These are phyloP conservation scores for Paraescarpia echinospica DNA, from an alignment of 1,140 invertebrate genomes.

Conservation along the genomic window DNA sequence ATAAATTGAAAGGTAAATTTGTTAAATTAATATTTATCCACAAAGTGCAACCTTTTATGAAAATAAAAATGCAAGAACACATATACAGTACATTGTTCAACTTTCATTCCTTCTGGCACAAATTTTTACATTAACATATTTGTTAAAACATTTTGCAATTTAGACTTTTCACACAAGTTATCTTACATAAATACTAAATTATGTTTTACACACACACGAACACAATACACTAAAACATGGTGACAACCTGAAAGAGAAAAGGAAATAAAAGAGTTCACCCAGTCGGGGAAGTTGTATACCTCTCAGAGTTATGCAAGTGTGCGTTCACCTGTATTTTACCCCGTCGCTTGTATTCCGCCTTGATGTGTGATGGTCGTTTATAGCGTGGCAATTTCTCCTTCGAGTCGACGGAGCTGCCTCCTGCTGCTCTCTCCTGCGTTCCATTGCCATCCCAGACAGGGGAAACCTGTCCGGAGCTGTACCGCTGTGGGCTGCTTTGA, in stretches of 20 bases:
- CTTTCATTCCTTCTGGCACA: no score
- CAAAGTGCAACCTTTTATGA: no score
- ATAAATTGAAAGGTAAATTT: no score
- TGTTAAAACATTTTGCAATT: neutral
- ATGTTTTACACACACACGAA: neutral
- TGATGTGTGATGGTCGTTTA: conserved; percentile 79
- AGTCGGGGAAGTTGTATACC: neutral
- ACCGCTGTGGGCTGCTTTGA: neutral
- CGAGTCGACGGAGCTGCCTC: neutral
- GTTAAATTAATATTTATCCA: no score
- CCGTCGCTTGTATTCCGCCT: conserved; percentile 94
- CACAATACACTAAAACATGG: neutral
- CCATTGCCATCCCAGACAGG: neutral
- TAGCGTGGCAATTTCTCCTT: conserved; percentile 46
- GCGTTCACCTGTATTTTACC: conserved; percentile 82
- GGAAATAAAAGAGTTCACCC: conserved; percentile 14
- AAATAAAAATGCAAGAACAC: no score
- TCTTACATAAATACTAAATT: no score
- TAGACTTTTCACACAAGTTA: no score
- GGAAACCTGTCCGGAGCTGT: neutral
- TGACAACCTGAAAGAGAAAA: neutral
- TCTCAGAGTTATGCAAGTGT: conserved; percentile 12
- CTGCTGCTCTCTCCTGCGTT: neutral
- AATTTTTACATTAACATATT: no score
- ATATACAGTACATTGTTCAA: no score